Base-by-base conservation (phyloP, 2,888 invertebrate genomes). In the Oithona nana region DNA sequence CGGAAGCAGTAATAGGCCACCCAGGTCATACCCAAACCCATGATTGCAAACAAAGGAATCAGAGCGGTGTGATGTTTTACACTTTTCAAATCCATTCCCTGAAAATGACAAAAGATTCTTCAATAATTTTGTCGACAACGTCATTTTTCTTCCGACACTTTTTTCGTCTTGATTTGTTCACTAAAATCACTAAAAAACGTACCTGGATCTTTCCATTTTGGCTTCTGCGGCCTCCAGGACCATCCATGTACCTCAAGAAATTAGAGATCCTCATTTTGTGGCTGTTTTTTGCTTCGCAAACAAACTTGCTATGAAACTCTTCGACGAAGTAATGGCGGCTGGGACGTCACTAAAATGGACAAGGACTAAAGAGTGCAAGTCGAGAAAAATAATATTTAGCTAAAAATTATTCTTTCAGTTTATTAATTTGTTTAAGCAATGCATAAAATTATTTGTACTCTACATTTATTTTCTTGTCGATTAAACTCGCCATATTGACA, bases 11-110 rank as follows among this genome's bases (percentile, higher is more conserved):
- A 57, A 29, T 2, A 57, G 13, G 1, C 24, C 39, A 39, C 57
- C 6, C n/a, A 30, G 1, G 31, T 31, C 6, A 30, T 29, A 11
- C 30, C 57, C 4, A 22, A n/a, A 2, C 30, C 57, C 57, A 57
- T 57, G 57, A 57, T 57, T 20, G 22, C 30, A 29, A 57, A 30
- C 20, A 57, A 31, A 57, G 57, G 57, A 29, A 20, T 20, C n/a
- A 57, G 30, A 30, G 31, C 39, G 20, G 8, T n/a, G 31, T 57
- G 57, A 16, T 30, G 29, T 20, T 30, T 57, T 31, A 57, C 11
- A 2, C 24, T 24, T 28, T 57, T 28, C 30, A 3, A 8, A 6
- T 29, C 31, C 31, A 57, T 16, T 3, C 57, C 57, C 57, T 57
- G 57, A 29, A 57, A 57, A 56, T 11, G 13, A 26, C 22, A 24